Percentiles rank a stretch among this genome's conserved stretches.
phyloP scores from a whole-genome alignment of 2,113 vertebrate genomes.

The Serilophus lunatus region DNA sequence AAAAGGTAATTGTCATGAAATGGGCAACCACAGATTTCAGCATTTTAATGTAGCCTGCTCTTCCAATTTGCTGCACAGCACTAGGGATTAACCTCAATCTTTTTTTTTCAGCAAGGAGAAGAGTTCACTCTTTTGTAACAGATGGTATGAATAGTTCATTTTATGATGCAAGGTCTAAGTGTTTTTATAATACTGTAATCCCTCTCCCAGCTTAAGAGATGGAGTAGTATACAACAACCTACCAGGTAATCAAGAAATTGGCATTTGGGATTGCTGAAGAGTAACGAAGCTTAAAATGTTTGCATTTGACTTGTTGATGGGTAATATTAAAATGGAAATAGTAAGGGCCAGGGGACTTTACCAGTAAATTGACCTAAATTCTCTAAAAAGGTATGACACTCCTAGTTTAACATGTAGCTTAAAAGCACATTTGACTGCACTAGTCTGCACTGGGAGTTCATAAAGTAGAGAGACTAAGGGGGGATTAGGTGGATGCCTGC shows the following conservation, averaged over 20 bases:
- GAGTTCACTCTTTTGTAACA: not conserved
- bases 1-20: not conserved
- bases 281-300: not conserved
- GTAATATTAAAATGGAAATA: not conserved
- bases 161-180: slow-evolving; percentile 5
- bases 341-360: not conserved
- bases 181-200: slow-evolving; percentile 7
- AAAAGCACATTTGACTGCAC: not conserved
- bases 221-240: not conserved
- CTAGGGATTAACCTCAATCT: not conserved
- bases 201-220: not conserved
- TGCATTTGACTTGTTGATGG: not conserved
- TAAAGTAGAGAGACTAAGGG: not conserved
- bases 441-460: not conserved
- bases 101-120: not conserved
- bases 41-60: not conserved
- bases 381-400: not conserved
- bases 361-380: not conserved
- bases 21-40: not conserved
- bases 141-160: not conserved
- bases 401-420: not conserved
- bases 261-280: not conserved
- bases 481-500: not conserved
- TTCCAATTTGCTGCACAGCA: not conserved
- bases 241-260: not conserved